These are phyloP conservation scores for Trypoxylon attenuatum DNA, from an alignment of 2,888 invertebrate species.

Conservation along the genomic window DNA sequence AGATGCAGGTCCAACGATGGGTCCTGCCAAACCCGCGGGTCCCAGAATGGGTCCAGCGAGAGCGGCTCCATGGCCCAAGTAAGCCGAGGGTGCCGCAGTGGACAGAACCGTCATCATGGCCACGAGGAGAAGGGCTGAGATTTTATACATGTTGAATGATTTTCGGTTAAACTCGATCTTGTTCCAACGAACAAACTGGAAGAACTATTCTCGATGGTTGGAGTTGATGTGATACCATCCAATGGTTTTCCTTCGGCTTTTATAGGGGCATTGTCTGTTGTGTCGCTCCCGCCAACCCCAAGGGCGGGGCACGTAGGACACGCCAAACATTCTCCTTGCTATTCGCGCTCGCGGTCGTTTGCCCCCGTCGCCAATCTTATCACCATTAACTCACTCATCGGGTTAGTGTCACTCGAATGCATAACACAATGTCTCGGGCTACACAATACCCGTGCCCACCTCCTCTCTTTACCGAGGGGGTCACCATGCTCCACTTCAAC, in stretches of 20 bases:
- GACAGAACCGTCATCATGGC: constrained; percentile 60
- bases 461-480: too few species aligned
- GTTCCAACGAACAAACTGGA: too few species aligned
- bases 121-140: constrained; percentile 60
- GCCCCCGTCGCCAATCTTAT: constrained; percentile 44
- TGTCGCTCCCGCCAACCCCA: constrained; percentile 53
- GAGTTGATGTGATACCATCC: constrained; percentile 61
- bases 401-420: constrained; percentile 45
- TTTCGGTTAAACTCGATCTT: too few species aligned
- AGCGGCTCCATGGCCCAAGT: constrained; percentile 58
- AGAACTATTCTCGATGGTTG: constrained; percentile 47
- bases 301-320: constrained; percentile 70
- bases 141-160: constrained; percentile 57
- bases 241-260: constrained; percentile 59
- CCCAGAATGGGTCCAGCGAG: constrained; percentile 68
- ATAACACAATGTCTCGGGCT: constrained; percentile 43
- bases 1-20: constrained; percentile 61
- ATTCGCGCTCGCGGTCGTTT: constrained; percentile 31
- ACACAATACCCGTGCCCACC: constrained; percentile 22
- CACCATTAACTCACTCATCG: constrained; percentile 51
- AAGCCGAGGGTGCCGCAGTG: constrained; percentile 67
- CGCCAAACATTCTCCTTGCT: constrained; percentile 66
- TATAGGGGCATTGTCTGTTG: constrained; percentile 60
- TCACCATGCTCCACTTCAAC: constrained; percentile 36
- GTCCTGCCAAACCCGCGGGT: constrained; percentile 64